Conservation (phyloP, 2,797 vertebrate species). For the Enteromius mattozi region DNA sequence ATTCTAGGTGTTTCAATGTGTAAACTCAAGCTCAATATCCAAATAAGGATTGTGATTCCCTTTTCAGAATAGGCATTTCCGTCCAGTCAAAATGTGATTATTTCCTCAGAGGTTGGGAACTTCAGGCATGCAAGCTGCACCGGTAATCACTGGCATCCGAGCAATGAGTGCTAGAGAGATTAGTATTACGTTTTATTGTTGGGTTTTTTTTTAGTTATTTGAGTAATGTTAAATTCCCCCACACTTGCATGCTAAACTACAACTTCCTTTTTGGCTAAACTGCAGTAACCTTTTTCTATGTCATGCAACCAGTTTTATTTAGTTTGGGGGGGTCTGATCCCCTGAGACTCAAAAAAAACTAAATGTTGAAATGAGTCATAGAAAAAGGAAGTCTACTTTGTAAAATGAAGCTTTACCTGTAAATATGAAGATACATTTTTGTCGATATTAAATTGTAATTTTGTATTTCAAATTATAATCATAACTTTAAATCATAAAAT, state of each 20-base stretch:
- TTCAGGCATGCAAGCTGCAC: neutral
- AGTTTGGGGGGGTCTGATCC: neutral
- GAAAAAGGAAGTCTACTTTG: neutral
- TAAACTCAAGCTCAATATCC: neutral
- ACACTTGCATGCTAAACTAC: neutral
- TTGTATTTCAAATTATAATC: neutral
- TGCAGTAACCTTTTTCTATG: neutral
- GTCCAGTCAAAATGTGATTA: constrained; percentile 19
- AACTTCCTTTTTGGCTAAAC: neutral
- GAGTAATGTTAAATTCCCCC: neutral
- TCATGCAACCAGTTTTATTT: constrained; percentile 5
- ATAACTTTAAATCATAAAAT: neutral
- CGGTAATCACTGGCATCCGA: neutral
- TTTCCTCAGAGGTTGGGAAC: constrained; percentile 1
- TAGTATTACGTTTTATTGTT: neutral
- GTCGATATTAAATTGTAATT: neutral
- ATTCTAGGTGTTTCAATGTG: neutral
- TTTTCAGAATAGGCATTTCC: constrained; percentile 5
- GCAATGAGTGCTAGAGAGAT: neutral
- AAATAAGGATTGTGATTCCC: constrained; percentile 10
- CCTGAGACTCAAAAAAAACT: neutral
- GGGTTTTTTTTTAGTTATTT: neutral
- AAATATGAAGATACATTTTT: neutral
- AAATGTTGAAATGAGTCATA: too few species aligned
- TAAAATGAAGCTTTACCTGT: neutral